phyloP scores from a whole-genome alignment of 2,888 invertebrate species.

The Lathronympha strigana region DNA sequence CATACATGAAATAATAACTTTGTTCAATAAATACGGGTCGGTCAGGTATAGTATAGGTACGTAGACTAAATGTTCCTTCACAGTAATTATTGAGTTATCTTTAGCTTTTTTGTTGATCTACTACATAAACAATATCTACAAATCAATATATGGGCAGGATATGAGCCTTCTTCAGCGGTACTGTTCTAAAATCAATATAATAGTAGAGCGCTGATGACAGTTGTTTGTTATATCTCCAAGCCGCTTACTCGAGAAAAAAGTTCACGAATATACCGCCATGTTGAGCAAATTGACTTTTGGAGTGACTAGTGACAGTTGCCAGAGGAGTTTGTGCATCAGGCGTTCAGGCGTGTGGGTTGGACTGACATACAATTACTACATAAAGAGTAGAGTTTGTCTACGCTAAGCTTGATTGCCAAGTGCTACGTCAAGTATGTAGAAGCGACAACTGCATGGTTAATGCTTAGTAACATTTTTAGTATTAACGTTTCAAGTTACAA shows the following conservation, averaged over 20 bases:
- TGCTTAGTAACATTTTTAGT: too few relatives aligned
- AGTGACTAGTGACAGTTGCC: conserved; percentile 64
- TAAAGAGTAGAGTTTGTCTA: too few relatives aligned
- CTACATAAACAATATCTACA: background rate
- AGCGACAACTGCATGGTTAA: too few relatives aligned
- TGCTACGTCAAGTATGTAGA: too few relatives aligned
- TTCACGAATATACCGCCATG: conserved; percentile 66
- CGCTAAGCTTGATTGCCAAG: too few relatives aligned
- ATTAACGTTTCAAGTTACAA: too few relatives aligned
- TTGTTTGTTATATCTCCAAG: conserved; percentile 78
- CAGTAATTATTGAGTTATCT: too few relatives aligned
- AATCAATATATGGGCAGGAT: background rate
- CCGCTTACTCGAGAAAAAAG: conserved; percentile 71
- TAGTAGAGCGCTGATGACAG: conserved; percentile 67
- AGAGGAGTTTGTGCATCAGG: conserved; percentile 51
- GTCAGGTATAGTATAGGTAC: too few relatives aligned
- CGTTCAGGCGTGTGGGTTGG: conserved; percentile 26
- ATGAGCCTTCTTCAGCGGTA: background rate
- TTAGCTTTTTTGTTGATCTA: too few relatives aligned
- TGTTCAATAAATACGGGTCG: too few relatives aligned
- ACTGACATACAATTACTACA: conserved; percentile 2
- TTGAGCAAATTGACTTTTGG: conserved; percentile 76
- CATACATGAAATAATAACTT: too few relatives aligned
- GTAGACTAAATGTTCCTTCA: too few relatives aligned
- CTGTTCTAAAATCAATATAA: conserved; percentile 16